Percentiles rank a stretch among this genome's conserved stretches.
Conservation (phyloP, 2,888 invertebrate genomes). For the Catocala sponsa region DNA sequence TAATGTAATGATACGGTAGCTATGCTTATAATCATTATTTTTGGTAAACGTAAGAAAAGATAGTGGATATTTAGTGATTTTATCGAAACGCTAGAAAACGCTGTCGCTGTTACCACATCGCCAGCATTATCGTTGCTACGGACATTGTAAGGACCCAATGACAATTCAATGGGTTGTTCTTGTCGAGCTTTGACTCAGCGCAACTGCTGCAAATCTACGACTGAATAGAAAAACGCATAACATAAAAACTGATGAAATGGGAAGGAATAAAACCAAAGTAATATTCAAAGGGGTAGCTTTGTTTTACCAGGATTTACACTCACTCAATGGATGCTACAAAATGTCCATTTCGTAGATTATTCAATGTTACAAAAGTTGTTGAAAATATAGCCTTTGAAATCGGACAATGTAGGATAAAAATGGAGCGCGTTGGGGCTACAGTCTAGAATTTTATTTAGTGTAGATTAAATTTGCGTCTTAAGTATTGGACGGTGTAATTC, state of each 20-base stretch:
- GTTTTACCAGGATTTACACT: background rate
- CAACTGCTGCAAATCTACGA: conserved; percentile 1
- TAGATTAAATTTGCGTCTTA: too few species aligned
- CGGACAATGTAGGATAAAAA: too few species aligned
- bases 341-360: too few species aligned
- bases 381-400: background rate
- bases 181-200: background rate
- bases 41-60: too few species aligned
- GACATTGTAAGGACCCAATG: conserved; percentile 1
- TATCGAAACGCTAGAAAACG: background rate
- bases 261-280: background rate
- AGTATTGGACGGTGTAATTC: too few species aligned
- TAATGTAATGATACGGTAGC: too few species aligned
- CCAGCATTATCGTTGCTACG: background rate
- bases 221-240: conserved; percentile 2
- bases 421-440: too few species aligned
- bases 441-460: too few species aligned
- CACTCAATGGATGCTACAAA: background rate
- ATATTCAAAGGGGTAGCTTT: background rate
- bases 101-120: background rate
- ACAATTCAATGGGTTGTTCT: conserved; percentile 1
- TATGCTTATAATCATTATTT: too few species aligned
- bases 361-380: background rate
- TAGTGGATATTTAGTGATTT: background rate
- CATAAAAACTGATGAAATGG: background rate